Base-by-base conservation (phyloP, 1,140 invertebrate species). In the Pogonus chalceus region DNA sequence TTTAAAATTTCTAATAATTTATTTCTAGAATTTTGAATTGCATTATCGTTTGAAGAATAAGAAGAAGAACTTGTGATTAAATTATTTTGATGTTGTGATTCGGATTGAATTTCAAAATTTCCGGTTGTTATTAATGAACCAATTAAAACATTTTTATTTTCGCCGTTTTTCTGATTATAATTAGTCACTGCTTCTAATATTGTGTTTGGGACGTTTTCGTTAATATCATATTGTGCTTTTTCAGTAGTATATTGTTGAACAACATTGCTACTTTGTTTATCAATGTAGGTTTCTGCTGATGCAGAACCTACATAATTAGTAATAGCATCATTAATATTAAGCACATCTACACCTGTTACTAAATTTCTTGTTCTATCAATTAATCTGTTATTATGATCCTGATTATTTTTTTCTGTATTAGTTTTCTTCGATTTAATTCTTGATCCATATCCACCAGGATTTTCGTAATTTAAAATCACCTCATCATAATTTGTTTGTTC, bases 321-420 rank as follows among this genome's bases (percentile, higher is more conserved):
- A n/a, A 66, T 66, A 1, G 75, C 74, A 18, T 72, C 66, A 58
- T 79, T 79, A 2, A 79, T 78, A 61, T 69, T 71, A 24, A 79
- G 56, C 14, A 79, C 69, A 67, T 79, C 77, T 59, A 74, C 70
- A 57, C 77, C 77, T 12, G 71, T 68, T 49, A 79, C 72, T 9
- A 78, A 62, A 66, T 78, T 72, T 61, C 74, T 73, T 2, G 76
- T 78, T 12, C 70, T 76, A 46, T 73, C 72, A 7, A 77, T 73
- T 31, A 78, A 56, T 63, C 69, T 75, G 9, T 51, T 55, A 16
- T 49, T 22, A 21, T 4, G 4, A 12, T 49, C 22, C 4, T 31
- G 14, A 14, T 31, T 31, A 16, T 46, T 46, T 12, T 50, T 24
- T 10, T n/a, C 49, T 16, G 12, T 14, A 24, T 14, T 50, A 14